Percentiles rank a stretch among this genome's conserved stretches.
These are phyloP conservation scores for Chymomyza procnemis DNA, from an alignment of 2,888 invertebrate genomes.

Conservation along the genomic window DNA sequence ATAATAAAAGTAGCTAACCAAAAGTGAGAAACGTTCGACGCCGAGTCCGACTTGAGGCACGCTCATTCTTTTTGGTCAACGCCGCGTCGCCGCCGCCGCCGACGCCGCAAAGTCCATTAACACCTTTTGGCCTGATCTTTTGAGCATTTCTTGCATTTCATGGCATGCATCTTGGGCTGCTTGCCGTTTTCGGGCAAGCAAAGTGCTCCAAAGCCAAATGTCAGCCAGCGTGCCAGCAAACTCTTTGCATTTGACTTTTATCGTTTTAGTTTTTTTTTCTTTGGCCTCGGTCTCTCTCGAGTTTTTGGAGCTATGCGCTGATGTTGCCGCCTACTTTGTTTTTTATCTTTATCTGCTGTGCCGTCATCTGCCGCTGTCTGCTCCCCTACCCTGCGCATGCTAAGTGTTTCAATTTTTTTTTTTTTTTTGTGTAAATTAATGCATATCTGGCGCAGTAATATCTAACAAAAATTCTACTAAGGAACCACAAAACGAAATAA, in stretches of 20 bases:
- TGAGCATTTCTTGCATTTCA: slow-evolving; percentile 27
- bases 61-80: slow-evolving; percentile 41
- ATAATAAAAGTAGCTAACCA: slow-evolving; percentile 2
- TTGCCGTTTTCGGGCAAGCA: slow-evolving; percentile 34
- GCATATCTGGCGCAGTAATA: slow-evolving; percentile 35
- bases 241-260: slow-evolving; percentile 27
- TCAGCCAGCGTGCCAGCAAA: slow-evolving; percentile 27
- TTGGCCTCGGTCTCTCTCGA: not conserved
- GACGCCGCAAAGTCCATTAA: slow-evolving; percentile 57
- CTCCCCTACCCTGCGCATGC: slow-evolving; percentile 15
- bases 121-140: slow-evolving; percentile 49
- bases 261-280: slow-evolving; percentile 15
- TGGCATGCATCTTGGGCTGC: slow-evolving; percentile 15
- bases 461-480: not conserved
- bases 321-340: slow-evolving; percentile 45
- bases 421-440: slow-evolving; percentile 53
- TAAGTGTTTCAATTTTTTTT: slow-evolving; percentile 53
- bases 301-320: not conserved
- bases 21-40: slow-evolving; percentile 37
- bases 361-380: slow-evolving; percentile 40
- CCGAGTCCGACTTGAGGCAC: not conserved
- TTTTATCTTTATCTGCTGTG: slow-evolving; percentile 27
- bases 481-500: slow-evolving; percentile 27
- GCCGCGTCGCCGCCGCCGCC: not conserved
- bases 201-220: slow-evolving; percentile 1